Conservation (phyloP, 92 coral and sea anemone genomes). For the Metridium senile region DNA sequence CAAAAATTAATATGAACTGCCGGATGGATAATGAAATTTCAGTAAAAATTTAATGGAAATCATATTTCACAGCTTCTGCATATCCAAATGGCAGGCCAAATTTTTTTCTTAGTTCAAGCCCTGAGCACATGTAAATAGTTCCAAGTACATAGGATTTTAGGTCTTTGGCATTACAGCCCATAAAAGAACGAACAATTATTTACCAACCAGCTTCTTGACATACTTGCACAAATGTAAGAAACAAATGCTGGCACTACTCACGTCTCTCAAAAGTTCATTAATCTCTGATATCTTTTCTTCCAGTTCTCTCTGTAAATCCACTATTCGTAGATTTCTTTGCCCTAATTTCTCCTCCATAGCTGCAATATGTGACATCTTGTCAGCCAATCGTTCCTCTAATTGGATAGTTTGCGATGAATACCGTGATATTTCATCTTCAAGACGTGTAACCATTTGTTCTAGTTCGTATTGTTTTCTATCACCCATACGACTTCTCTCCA, state of each 20-base stretch:
- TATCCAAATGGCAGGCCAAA: too few relatives aligned
- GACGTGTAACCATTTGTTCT: slow-evolving; percentile 81
- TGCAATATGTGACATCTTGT: slow-evolving; percentile 81
- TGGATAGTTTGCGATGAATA: slow-evolving; percentile 81
- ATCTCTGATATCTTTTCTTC: slow-evolving; percentile 73
- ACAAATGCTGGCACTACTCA: too few relatives aligned
- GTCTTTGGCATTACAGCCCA: too few relatives aligned
- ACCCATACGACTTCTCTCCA: slow-evolving; percentile 93
- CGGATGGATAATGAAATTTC: too few relatives aligned
- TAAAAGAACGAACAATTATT: too few relatives aligned
- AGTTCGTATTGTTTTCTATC: slow-evolving; percentile 96
- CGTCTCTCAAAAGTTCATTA: slow-evolving; percentile 82
- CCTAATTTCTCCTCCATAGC: slow-evolving; percentile 89
- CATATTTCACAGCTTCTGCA: too few relatives aligned
- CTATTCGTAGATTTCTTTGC: slow-evolving; percentile 84
- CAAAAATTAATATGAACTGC: neutral
- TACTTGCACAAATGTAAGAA: too few relatives aligned
- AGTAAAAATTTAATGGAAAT: too few relatives aligned
- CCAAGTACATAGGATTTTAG: too few relatives aligned
- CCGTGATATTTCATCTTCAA: slow-evolving; percentile 89
- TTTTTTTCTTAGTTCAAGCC: too few relatives aligned
- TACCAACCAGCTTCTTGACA: too few relatives aligned
- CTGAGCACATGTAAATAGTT: too few relatives aligned
- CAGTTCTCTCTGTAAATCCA: slow-evolving; percentile 81
- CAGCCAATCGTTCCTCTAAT: slow-evolving; percentile 90